Conservation (phyloP, 2,888 invertebrate genomes). For the Idaea biselata region DNA sequence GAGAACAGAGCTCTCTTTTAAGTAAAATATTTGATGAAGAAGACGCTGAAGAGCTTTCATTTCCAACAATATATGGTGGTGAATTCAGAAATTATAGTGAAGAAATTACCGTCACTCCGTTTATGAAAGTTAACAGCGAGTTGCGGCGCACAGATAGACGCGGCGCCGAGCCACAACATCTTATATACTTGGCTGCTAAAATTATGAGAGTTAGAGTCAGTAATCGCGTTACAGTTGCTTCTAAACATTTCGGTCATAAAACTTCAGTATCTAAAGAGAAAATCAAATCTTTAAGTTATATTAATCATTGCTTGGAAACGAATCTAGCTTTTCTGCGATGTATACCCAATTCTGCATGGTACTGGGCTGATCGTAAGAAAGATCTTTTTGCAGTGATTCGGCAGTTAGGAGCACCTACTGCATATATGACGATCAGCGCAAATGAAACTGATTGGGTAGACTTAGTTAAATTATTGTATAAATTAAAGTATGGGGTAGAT, state of each 20-base stretch:
- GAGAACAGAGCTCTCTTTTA: conserved; percentile 22
- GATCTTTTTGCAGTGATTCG: conserved; percentile 48
- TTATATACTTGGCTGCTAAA: conserved; percentile 41
- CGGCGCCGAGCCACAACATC: conserved; percentile 37
- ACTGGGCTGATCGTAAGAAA: conserved; percentile 39
- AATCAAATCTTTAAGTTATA: conserved; percentile 34
- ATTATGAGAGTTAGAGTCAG: conserved; percentile 34
- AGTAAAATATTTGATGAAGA: conserved; percentile 44
- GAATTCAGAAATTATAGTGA: conserved; percentile 11
- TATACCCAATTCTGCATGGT: conserved; percentile 40
- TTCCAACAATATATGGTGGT: conserved; percentile 38
- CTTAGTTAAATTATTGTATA: conserved; percentile 25
- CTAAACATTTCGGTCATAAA: conserved; percentile 30
- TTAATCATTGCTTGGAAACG: conserved; percentile 31
- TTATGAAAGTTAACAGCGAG: conserved; percentile 33
- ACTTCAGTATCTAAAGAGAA: conserved; percentile 35
- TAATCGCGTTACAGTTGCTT: conserved; percentile 18
- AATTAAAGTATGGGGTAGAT: conserved; percentile 2
- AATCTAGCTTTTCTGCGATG: conserved; percentile 36
- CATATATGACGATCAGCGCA: conserved; percentile 43
- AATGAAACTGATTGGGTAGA: conserved; percentile 39
- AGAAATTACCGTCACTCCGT: conserved; percentile 8
- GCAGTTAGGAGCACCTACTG: conserved; percentile 45
- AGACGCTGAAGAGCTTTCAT: conserved; percentile 52
- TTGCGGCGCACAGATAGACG: conserved; percentile 41